Conservation (phyloP, 1,140 invertebrate genomes). For the Solen grandis region DNA sequence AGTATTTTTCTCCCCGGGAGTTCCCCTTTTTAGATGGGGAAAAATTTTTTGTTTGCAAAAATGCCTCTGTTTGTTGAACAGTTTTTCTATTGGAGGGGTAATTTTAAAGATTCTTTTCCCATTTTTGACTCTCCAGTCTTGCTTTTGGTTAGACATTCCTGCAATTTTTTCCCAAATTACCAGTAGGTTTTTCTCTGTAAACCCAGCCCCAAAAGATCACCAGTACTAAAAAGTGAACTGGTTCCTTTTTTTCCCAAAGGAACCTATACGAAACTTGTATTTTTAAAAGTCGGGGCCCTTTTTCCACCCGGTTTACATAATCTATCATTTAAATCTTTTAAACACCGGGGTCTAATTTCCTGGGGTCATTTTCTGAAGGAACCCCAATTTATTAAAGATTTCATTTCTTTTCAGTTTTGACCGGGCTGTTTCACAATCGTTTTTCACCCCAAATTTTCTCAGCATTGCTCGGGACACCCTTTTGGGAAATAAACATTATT, state of each 20-base stretch:
- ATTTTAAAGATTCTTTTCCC: background rate
- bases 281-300: background rate
- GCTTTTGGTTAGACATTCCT: background rate
- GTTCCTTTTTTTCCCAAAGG: background rate
- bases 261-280: background rate
- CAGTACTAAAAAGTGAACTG: too few relatives aligned
- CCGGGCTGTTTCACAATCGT: conserved; percentile 29
- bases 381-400: too few relatives aligned
- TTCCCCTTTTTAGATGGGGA: conserved; percentile 20
- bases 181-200: background rate
- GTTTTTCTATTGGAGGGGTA: conserved; percentile 31
- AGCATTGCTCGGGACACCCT: conserved; percentile 46
- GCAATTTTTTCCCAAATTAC: background rate
- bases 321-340: background rate
- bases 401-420: too few relatives aligned
- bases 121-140: background rate
- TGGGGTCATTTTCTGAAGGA: background rate
- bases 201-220: background rate
- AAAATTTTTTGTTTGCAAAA: background rate
- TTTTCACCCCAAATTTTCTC: conserved; percentile 48
- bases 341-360: background rate
- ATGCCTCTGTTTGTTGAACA: conserved; percentile 14
- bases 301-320: background rate
- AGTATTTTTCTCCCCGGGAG: background rate
- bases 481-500: background rate